Percentiles rank a stretch among this genome's conserved stretches.
Conservation (phyloP, 2,797 vertebrate species). For the Dryobates pubescens region DNA sequence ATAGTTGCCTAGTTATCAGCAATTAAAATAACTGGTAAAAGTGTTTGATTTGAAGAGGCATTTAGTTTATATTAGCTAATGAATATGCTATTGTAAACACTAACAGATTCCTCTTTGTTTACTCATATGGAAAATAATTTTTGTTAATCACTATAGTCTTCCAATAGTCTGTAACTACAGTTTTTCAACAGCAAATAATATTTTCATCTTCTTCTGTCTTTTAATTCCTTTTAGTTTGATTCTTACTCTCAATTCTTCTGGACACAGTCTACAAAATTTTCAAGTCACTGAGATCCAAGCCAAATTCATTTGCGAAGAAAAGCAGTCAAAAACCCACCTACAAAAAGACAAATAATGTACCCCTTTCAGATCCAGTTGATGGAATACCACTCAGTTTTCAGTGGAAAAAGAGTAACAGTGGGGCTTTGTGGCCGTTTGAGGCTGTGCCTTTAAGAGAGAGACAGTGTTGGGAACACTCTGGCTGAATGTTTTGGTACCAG, state of each 20-base stretch:
- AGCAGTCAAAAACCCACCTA: neutral
- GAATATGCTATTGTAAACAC: neutral
- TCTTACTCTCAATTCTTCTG: neutral
- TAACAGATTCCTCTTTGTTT: neutral
- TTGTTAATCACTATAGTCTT: neutral
- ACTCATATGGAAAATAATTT: neutral
- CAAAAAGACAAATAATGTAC: neutral
- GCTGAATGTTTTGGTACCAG: no score
- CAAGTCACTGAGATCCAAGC: neutral
- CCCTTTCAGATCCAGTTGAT: neutral
- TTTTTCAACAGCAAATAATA: neutral
- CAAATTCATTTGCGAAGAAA: neutral
- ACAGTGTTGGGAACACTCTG: no score
- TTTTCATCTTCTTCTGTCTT: neutral
- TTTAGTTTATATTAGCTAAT: slow-evolving; percentile 10
- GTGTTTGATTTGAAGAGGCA: neutral
- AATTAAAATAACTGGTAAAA: slow-evolving; percentile 59
- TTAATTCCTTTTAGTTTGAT: neutral
- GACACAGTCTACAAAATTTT: neutral
- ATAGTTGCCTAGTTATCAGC: slow-evolving; percentile 19
- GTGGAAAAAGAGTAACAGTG: neutral
- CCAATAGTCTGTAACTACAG: neutral
- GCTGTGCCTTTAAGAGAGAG: no score
- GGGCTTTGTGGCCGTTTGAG: no score
- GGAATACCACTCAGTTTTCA: neutral